These are phyloP conservation scores for Calonectris borealis DNA, from an alignment of 2,113 vertebrate genomes.

Conservation along the genomic window DNA sequence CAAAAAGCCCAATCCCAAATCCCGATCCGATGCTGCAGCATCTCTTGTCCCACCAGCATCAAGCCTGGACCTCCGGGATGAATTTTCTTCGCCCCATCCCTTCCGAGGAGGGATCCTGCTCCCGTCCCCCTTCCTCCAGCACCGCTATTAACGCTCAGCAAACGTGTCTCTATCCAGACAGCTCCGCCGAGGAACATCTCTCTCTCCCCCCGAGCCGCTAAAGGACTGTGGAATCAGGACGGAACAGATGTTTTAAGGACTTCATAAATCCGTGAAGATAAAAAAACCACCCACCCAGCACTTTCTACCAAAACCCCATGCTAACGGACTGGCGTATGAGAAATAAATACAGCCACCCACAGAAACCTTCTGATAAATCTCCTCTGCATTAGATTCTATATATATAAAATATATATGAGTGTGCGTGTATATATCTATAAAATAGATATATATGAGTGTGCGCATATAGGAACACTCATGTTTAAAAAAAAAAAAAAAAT, in stretches of 20 bases:
- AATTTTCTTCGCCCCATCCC: neutral
- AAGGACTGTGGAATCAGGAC: conserved; percentile 52
- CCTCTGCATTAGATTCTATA: neutral
- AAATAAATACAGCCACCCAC: conserved; percentile 65
- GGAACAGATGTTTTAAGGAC: conserved; percentile 73
- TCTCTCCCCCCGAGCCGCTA: neutral
- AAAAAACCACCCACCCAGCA: conserved; percentile 60
- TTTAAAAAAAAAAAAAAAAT: no score
- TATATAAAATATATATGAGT: neutral
- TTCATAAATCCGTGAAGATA: conserved; percentile 60
- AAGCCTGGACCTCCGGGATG: neutral
- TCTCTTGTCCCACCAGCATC: neutral
- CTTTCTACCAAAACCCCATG: conserved; percentile 55
- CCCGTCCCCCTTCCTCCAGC: neutral
- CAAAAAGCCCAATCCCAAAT: neutral
- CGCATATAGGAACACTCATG: no score
- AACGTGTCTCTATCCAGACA: neutral
- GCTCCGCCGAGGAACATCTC: neutral
- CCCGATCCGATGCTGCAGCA: accelerated
- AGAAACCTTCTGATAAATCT: conserved; percentile 55
- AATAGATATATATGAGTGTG: neutral
- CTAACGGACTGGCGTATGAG: conserved; percentile 49
- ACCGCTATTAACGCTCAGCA: neutral
- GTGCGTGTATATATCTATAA: neutral
- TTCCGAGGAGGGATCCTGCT: neutral